Base-by-base conservation (phyloP, 2,797 vertebrate genomes). In the Melanotaenia maccullochi region DNA sequence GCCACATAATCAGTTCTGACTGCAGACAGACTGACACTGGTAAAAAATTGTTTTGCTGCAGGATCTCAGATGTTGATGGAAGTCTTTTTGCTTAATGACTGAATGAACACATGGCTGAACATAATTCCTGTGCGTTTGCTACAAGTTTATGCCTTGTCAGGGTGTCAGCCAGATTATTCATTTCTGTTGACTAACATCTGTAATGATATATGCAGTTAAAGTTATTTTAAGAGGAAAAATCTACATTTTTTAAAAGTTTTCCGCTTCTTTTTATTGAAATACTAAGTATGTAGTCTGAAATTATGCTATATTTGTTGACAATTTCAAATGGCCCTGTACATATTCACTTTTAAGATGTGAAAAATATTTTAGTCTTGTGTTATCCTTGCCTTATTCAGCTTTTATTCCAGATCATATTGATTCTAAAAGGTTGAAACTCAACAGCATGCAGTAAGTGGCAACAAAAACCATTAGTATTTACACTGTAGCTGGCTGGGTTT, bases 111-210 rank as follows among this genome's bases (percentile, higher is more conserved):
- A 65, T 28, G 58, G 65, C 79, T 87, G 81, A 91, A 82, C 78
- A 85, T 90, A 86, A 89, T 87, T 86, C 71, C 68, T 75, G 84
- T 71, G 76, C 73, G 55, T 82, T 73, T 79, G 42, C 60, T 62
- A 40, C 65, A 85, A 75, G 30, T 76, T 71, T 84, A 75, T 65
- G 71, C 75, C 77, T 78, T 66, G 69, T 62, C 28, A 54, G 30
- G 60, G 68, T 35, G 40, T 78, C 33, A 38, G 9, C 36, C 2
- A 11, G 9, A 38, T 38, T 38, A 12, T 38, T 38, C 3, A 12
- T 38, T 12, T 38, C 36, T 38, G 9, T 38, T 12, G 9, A 3
- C 36, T 38, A 38, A 38, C 36, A 35, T 8, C 11, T 38, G 36
- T 16, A 14, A 40, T 4, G 13, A 40, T 14, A 40, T 40, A 14